Percentiles rank a stretch among this genome's conserved stretches.
phyloP scores from a whole-genome alignment of 2,113 vertebrate species.

The Pseudois nayaur region DNA sequence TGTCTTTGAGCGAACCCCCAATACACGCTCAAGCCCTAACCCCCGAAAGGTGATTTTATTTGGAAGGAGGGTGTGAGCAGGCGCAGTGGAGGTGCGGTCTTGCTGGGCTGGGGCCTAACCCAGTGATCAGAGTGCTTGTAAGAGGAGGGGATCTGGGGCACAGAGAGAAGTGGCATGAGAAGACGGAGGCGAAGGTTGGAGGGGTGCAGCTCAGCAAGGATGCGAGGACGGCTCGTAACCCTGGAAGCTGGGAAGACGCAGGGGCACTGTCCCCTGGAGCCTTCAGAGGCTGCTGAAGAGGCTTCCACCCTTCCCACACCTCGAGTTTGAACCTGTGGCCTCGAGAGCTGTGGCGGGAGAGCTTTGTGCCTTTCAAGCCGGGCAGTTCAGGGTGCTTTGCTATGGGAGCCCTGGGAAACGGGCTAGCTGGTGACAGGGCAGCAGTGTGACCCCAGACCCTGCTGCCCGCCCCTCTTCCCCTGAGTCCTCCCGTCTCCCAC shows the following conservation, averaged over 20 bases:
- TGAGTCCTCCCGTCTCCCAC: accelerated
- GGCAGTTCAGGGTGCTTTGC: not conserved
- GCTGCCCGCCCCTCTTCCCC: not conserved
- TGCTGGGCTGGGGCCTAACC: not conserved
- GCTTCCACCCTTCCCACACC: no score
- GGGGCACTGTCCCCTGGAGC: no score
- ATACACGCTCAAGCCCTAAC: not conserved
- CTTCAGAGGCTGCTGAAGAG: not conserved
- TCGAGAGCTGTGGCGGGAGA: not conserved
- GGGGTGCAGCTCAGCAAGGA: no score
- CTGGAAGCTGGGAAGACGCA: not conserved
- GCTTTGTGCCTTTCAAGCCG: not conserved
- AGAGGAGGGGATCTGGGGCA: not conserved
- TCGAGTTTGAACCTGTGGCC: not conserved
- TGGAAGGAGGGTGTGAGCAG: not conserved
- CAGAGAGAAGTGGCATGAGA: not conserved
- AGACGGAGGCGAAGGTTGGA: not conserved
- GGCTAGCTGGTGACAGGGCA: not conserved
- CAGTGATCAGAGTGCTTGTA: not conserved
- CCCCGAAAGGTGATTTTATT: not conserved
- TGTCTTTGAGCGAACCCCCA: not conserved
- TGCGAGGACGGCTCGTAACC: accelerated
- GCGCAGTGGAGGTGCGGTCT: not conserved
- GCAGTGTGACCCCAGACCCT: not conserved
- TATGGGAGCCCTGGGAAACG: not conserved